Evolutionary conservation across 2,888 invertebrate genomes (phyloP), one percentile per base, ranked within the genome.

Genomic region (Drosophila kanekoi): DNA sequence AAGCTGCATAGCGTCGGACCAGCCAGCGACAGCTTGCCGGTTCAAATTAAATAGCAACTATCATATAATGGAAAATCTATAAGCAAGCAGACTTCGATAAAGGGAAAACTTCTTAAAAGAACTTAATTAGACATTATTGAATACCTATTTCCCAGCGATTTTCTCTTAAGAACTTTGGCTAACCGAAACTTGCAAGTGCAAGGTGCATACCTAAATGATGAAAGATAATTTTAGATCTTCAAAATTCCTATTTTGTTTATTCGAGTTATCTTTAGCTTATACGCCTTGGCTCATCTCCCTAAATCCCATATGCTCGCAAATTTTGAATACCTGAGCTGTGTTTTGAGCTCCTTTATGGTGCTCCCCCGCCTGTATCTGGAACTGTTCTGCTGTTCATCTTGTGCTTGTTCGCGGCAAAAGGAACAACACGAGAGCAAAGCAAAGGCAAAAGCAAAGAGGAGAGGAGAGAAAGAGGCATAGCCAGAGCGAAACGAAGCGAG

Each of bases 401-500:
- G 52, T 59, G 72, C 67, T 60, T 72, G 65, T 57, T 53, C 33
- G 44, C n/a, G 23, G 53, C 59, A 57, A 57, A 67, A 64, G 63
- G 43, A 63, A 67, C 81, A 83, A 83, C 63, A 72, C 66, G 71
- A 62, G 57, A 32, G 54, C 51, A 40, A 35, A 51, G 18, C 38
- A 14, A 44, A 53, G 32, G 43, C 40, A 40, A 38, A 51, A n/a
- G n/a, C n/a, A n/a, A n/a, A n/a, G n/a, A n/a, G 33, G 20, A 54
- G 54, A 43, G 37, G 20, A 54, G 51, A 38, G 44, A 6, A 37
- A 23, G 59, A 41, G 32, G 43, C 33, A 53, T 32, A 40, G 38
- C 9, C 28, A 20, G 44, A 47, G 37, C 41, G 16, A 41, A 49
- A 10, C 49, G 13, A 33, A 41, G 43, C 63, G 44, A 49, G 37